Evolutionary conservation across 2,113 vertebrate genomes (phyloP).

Genomic region (Pionites leucogaster): DNA sequence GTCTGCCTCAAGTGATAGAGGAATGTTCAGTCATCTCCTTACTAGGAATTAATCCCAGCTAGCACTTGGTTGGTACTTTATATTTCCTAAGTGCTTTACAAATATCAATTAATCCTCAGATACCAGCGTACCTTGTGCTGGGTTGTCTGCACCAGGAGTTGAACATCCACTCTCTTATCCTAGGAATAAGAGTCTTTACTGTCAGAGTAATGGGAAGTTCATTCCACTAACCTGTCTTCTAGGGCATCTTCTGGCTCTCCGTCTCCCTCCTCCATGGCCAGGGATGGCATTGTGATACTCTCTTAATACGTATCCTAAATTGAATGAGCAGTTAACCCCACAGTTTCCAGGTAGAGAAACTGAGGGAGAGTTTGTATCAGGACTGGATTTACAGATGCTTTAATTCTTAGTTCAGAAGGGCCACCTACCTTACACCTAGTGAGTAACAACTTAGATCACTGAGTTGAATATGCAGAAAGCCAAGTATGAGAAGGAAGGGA

Average conservation of each 20-base stretch:
- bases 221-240: not conserved
- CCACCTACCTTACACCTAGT: not conserved
- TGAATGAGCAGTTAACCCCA: not conserved
- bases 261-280: not conserved
- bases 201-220: not conserved
- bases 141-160: not conserved
- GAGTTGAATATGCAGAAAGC: not conserved
- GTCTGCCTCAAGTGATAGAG: constrained; percentile 5
- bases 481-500: not conserved
- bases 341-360: not conserved
- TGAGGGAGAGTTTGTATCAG: not conserved
- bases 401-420: not conserved
- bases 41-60: constrained; percentile 41
- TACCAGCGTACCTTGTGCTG: not conserved
- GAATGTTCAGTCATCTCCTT: constrained; percentile 44
- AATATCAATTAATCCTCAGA: not conserved
- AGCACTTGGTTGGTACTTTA: constrained; percentile 2
- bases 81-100: constrained; percentile 14
- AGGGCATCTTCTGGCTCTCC: not conserved
- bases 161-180: not conserved
- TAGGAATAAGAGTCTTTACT: not conserved
- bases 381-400: not conserved
- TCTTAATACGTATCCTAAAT: not conserved
- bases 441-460: not conserved
- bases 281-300: not conserved